Percentiles rank a stretch among this genome's conserved stretches.
phyloP scores from a whole-genome alignment of 2,888 invertebrate genomes.

The Helicoverpa assulta region DNA sequence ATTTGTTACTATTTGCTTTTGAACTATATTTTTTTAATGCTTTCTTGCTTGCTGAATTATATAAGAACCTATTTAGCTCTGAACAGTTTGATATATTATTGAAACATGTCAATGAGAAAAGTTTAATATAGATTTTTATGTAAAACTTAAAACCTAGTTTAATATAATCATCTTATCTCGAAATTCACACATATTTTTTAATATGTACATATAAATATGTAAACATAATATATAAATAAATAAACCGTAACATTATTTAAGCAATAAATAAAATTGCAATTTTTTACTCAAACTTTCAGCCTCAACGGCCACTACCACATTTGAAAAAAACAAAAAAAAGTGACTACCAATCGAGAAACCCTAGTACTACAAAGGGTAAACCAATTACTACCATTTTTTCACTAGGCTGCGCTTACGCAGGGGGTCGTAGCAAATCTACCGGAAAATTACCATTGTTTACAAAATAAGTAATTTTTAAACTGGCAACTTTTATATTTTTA shows the following conservation, averaged over 20 bases:
- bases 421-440: constrained; percentile 79
- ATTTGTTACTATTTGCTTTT: constrained; percentile 58
- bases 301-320: neutral
- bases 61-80: too few species aligned
- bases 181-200: too few species aligned
- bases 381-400: constrained; percentile 66
- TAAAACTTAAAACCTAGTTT: too few species aligned
- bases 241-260: too few species aligned
- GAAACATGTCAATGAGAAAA: too few species aligned
- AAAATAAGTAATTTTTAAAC: constrained; percentile 80
- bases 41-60: too few species aligned
- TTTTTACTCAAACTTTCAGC: neutral
- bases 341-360: constrained; percentile 23
- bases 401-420: constrained; percentile 76
- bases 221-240: too few species aligned
- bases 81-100: too few species aligned
- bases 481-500: constrained; percentile 15
- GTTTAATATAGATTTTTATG: too few species aligned
- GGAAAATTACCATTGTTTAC: constrained; percentile 88
- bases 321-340: neutral
- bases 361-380: constrained; percentile 65
- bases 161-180: too few species aligned
- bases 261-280: too few species aligned
- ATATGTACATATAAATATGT: too few species aligned
- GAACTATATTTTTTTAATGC: neutral